Evolutionary conservation across 2,888 invertebrate genomes (phyloP).

Genomic region (Pachycephus smyrnensis): DNA sequence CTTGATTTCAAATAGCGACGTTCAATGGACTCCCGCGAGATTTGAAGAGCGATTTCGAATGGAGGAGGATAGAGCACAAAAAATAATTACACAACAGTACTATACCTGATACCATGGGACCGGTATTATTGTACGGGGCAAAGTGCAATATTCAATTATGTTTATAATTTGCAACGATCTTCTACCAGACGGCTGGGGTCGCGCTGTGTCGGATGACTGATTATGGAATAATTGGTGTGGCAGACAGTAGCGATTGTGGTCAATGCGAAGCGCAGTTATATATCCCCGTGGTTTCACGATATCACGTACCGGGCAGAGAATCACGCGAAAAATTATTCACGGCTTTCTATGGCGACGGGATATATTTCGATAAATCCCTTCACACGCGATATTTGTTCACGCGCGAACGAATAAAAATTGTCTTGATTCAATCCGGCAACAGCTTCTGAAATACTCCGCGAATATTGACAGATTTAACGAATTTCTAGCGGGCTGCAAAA

Average conservation of each 20-base stretch:
- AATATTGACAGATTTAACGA: background rate
- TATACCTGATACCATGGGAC: background rate
- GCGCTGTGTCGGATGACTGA: conserved; percentile 29
- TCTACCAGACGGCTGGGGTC: background rate
- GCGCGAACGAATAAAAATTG: background rate
- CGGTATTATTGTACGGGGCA: background rate
- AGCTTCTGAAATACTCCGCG: background rate
- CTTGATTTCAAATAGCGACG: background rate
- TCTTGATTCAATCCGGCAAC: background rate
- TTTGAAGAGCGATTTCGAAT: background rate
- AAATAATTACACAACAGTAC: background rate
- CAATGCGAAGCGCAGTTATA: conserved; percentile 12
- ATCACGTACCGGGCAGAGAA: conserved; percentile 1
- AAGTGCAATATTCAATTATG: conserved; percentile 20
- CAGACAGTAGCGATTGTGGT: conserved; percentile 23
- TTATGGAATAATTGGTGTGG: conserved; percentile 34
- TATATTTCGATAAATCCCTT: background rate
- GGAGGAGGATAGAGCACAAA: background rate
- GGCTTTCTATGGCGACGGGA: background rate
- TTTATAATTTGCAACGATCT: conserved; percentile 27
- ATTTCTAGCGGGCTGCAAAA: background rate
- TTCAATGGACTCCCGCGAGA: background rate
- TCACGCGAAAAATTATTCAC: background rate
- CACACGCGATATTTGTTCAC: background rate
- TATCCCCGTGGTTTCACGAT: conserved; percentile 9